These are phyloP conservation scores for Lampropteryx suffumata DNA, from an alignment of 2,888 invertebrate genomes.

Conservation along the genomic window DNA sequence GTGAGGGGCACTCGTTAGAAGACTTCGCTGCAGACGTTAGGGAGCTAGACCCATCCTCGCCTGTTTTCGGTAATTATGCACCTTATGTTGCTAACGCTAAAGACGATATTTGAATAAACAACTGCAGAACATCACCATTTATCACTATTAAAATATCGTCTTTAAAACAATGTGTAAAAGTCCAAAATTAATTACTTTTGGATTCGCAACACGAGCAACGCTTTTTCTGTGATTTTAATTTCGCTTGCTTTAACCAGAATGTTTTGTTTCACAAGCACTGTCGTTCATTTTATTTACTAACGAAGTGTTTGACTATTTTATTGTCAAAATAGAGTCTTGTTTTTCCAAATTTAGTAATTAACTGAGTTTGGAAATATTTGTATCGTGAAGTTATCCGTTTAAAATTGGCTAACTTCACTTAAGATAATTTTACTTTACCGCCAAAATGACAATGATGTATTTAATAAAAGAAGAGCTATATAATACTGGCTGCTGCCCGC, in stretches of 20 bases:
- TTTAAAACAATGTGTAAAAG: not conserved
- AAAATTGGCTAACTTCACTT: too few relatives aligned
- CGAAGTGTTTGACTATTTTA: too few relatives aligned
- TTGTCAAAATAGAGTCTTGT: too few relatives aligned
- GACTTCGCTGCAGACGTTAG: slow-evolving; percentile 77
- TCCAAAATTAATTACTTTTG: not conserved
- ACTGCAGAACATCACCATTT: not conserved
- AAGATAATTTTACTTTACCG: too few relatives aligned
- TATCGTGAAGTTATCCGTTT: too few relatives aligned
- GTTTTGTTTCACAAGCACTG: slow-evolving; percentile 9
- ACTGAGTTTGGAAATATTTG: too few relatives aligned
- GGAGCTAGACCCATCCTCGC: slow-evolving; percentile 78
- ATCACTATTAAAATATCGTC: slow-evolving; percentile 17
- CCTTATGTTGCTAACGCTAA: slow-evolving; percentile 40
- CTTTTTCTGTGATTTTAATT: slow-evolving; percentile 24
- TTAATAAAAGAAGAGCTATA: too few relatives aligned
- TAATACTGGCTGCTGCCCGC: too few relatives aligned
- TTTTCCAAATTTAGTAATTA: too few relatives aligned
- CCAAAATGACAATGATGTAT: too few relatives aligned
- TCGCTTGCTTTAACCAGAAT: slow-evolving; percentile 25
- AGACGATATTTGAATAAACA: slow-evolving; percentile 41
- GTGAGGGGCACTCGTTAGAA: slow-evolving; percentile 67
- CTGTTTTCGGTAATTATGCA: slow-evolving; percentile 74
- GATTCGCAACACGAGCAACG: slow-evolving; percentile 4
- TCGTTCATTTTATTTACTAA: not conserved